Base-by-base conservation (phyloP, 2,888 invertebrate genomes). In the Epirrhoe tristata region DNA sequence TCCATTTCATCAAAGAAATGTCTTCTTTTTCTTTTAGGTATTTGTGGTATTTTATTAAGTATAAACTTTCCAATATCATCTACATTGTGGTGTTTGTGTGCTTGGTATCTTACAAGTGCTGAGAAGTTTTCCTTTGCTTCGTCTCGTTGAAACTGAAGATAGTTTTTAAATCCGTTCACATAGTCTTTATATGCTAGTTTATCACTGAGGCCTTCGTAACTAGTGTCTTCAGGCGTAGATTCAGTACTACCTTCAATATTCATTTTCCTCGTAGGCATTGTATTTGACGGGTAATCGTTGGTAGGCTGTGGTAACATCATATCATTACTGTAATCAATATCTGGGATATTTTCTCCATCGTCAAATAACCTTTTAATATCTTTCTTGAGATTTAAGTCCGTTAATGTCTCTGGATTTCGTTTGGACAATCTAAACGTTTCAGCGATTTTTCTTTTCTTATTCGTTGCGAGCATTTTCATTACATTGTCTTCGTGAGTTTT, bases 11-110 rank as follows among this genome's bases (percentile, higher is more conserved):
- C 88, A 43, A 85, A 84, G 65, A 85, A 81, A 16, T 77, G 63
- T 58, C 75, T 79, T 70, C 76, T 78, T 17, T 69, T 64, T 10
- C 71, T 72, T 5, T 72, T 34, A 6, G 86, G 81, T 50, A 89
- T 7, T 14, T 75, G 74, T 5, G 92, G 92, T 67, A 92, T 76
- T 77, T 90, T 92, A 36, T 84, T 79, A 1, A 91, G 72, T 57
- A 92, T 92, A 60, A 73, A 90, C 69, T 91, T 92, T n/a, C 92
- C 92, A 7, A 92, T 91, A 61, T 91, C 91, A 46, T 92, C 87
- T 4, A 92, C 91, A 12, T 77, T 88, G 52, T 92, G 92, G 60
- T 92, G 92, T 71, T 73, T 85, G 46, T 92, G 92, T 0, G 92
- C 92, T 77, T 92, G 90, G 64, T 90, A 92, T 48, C 83, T 84